Evolutionary conservation across 2,113 vertebrate genomes (phyloP), one percentile per base, ranked within the genome.

Genomic region (Cephalopholis sonnerati): DNA sequence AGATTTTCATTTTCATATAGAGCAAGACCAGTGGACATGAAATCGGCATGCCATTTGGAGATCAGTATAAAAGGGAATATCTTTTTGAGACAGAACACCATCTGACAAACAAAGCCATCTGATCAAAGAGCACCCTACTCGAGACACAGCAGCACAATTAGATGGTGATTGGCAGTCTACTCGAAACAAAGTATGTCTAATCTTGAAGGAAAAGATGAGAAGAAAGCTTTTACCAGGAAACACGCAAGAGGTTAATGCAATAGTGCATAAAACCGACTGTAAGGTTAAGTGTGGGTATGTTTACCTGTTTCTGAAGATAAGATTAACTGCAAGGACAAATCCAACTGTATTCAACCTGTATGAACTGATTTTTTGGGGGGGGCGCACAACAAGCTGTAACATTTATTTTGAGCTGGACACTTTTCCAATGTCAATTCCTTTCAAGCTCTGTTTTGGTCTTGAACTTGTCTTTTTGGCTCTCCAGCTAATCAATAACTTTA

Each of bases 1-100:
- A 69, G 11, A 65, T 54, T 53, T 74, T 54, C 17, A 57, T 54
- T 53, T 74, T 54, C 10, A 62, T 73, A 61, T 22, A 15, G 29
- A 46, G 36, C 20, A 27, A 41, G 20, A 36, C 48, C 24, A 53
- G 58, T 22, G 48, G 51, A 36, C 11, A 54, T 7, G 22, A 27
- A 46, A 11, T 29, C 24, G 18, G 7, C 18, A 29, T 7, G 6
- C 11, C 25, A 18, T 59, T 62, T 62, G 4, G 36, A 62, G 29
- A 62, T 7, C 16, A 17, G 22, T 6, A 17, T 17, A 55, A n/a
- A 25, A 36, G 20, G 51, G 7, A 36, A n/a, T 16, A 16, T 54
- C 6, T 69, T 16, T 29, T 61, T 6, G 2, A 41, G 22, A 64
- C 59, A 20, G 17, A 59, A 48, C 11, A 7, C 27, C 7, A 10